Conservation (phyloP, 2,888 invertebrate genomes). For the Tachina lurida region DNA sequence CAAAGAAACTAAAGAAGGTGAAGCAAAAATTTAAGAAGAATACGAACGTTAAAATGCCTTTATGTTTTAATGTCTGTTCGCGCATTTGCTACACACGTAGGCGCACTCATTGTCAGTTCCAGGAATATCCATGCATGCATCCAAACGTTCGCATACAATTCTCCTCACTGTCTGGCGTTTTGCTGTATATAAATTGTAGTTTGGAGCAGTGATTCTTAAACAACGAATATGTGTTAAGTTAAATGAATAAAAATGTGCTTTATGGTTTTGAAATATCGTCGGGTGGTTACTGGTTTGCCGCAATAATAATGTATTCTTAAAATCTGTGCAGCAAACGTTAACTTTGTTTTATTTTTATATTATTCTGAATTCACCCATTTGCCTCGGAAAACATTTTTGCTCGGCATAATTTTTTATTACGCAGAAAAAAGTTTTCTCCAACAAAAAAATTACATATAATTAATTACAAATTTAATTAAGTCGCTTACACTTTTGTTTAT, state of each 20-base stretch:
- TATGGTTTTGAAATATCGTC: not conserved
- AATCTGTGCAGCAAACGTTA: too few relatives aligned
- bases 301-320: too few relatives aligned
- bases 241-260: not conserved
- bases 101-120: constrained; percentile 73
- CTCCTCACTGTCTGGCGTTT: constrained; percentile 21
- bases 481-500: too few relatives aligned
- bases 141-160: constrained; percentile 14
- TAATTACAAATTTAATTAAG: too few relatives aligned
- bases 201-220: constrained; percentile 36
- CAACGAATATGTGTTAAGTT: not conserved
- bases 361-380: too few relatives aligned
- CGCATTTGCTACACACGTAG: constrained; percentile 71
- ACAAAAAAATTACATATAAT: too few relatives aligned
- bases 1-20: constrained; percentile 34
- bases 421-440: too few relatives aligned
- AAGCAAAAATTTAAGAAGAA: constrained; percentile 16
- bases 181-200: constrained; percentile 1
- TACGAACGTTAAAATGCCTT: constrained; percentile 35
- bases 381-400: too few relatives aligned
- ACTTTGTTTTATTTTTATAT: too few relatives aligned
- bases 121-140: constrained; percentile 64
- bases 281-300: too few relatives aligned
- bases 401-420: too few relatives aligned
- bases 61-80: constrained; percentile 61